Evolutionary conservation across 2,888 invertebrate genomes (phyloP).

Genomic region (Tetranychus truncatus): DNA sequence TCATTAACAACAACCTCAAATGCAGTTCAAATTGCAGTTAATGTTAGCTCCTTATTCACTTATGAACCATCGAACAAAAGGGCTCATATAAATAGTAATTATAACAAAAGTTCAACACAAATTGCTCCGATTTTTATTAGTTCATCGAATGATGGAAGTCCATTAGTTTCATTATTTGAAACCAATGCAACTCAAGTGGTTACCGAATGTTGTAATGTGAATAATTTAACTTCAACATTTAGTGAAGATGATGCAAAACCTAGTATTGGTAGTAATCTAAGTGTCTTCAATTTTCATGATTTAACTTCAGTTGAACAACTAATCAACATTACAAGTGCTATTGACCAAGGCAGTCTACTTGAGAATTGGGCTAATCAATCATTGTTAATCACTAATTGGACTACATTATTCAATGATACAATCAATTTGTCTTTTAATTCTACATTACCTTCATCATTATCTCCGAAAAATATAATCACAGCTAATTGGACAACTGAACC

Average conservation of each 20-base stretch:
- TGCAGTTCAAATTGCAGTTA: too few species aligned
- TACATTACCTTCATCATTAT: neutral
- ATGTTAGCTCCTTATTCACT: too few species aligned
- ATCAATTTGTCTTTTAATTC: neutral
- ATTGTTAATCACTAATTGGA: neutral
- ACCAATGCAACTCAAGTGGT: too few species aligned
- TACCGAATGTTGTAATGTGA: too few species aligned
- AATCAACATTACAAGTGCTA: neutral
- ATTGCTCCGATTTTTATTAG: too few species aligned
- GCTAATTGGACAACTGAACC: constrained; percentile 6
- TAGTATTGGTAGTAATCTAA: neutral
- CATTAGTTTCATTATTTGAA: too few species aligned
- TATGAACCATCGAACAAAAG: too few species aligned
- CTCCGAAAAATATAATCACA: neutral
- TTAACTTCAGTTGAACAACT: neutral
- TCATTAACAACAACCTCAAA: too few species aligned
- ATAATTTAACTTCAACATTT: too few species aligned
- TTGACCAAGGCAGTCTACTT: neutral
- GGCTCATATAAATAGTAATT: too few species aligned
- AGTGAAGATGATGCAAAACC: neutral
- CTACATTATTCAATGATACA: neutral
- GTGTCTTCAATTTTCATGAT: neutral
- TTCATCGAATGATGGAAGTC: too few species aligned
- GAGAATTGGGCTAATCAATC: neutral
- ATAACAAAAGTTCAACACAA: too few species aligned